Evolutionary conservation across 2,888 invertebrate species (phyloP).

Genomic region (Thyatira batis): DNA sequence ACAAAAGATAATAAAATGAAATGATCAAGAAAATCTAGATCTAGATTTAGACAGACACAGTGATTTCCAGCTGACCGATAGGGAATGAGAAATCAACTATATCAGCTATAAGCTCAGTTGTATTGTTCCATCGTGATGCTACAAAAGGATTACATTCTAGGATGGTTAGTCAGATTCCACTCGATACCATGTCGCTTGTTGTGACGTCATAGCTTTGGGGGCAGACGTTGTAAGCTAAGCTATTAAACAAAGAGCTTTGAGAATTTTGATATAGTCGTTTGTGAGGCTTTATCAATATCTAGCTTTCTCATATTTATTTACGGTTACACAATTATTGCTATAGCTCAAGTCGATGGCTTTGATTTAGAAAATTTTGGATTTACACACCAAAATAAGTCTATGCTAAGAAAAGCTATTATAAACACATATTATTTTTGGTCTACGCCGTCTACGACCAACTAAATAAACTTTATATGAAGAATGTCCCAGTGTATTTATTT

Average conservation of each 20-base stretch:
- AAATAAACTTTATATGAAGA: too few relatives aligned
- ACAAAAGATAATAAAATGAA: too few relatives aligned
- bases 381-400: too few relatives aligned
- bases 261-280: neutral
- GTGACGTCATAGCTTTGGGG: neutral
- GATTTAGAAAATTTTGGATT: too few relatives aligned
- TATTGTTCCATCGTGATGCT: constrained; percentile 11
- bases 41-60: neutral
- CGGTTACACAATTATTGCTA: too few relatives aligned
- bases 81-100: neutral
- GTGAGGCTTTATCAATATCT: neutral
- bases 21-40: too few relatives aligned
- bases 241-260: neutral
- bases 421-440: too few relatives aligned
- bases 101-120: neutral
- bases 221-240: neutral
- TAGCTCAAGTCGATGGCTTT: too few relatives aligned
- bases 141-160: constrained; percentile 26
- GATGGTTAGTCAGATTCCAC: constrained; percentile 6
- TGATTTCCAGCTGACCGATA: neutral
- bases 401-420: too few relatives aligned
- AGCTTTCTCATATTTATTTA: too few relatives aligned
- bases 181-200: neutral
- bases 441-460: too few relatives aligned
- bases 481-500: too few relatives aligned